Conservation (phyloP, 35 echinoderm and acorn worm species). For the Lytechinus pictus region DNA sequence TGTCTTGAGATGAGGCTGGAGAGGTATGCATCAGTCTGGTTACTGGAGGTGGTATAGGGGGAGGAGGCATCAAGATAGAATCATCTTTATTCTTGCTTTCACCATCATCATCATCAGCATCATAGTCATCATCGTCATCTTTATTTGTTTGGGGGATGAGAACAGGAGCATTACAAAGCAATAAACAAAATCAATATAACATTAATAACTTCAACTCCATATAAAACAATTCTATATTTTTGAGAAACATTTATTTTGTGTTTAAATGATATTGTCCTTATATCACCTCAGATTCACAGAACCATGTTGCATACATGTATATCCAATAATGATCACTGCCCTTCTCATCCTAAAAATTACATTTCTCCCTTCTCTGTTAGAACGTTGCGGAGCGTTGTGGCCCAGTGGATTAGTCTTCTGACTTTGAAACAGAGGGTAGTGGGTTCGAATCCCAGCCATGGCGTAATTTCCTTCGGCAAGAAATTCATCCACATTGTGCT, state of each 20-base stretch:
- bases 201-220: neutral
- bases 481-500: too few species aligned
- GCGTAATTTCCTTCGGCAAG: too few species aligned
- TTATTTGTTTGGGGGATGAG: neutral
- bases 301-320: too few species aligned
- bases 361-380: too few species aligned
- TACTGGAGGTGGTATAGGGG: slow-evolving; percentile 60
- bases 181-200: neutral
- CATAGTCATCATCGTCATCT: slow-evolving; percentile 69
- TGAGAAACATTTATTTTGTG: neutral
- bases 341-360: too few species aligned
- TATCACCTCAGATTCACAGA: too few species aligned
- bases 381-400: too few species aligned
- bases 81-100: slow-evolving; percentile 60
- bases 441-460: too few species aligned
- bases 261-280: too few species aligned
- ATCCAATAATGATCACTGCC: too few species aligned
- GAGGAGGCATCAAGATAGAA: slow-evolving; percentile 91
- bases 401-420: too few species aligned
- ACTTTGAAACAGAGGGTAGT: too few species aligned
- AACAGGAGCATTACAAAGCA: neutral
- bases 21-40: slow-evolving; percentile 36
- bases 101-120: neutral
- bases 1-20: slow-evolving; percentile 18
- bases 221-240: neutral